Base-by-base conservation (phyloP, 2,888 invertebrate genomes). In the Diarsia rubi region DNA sequence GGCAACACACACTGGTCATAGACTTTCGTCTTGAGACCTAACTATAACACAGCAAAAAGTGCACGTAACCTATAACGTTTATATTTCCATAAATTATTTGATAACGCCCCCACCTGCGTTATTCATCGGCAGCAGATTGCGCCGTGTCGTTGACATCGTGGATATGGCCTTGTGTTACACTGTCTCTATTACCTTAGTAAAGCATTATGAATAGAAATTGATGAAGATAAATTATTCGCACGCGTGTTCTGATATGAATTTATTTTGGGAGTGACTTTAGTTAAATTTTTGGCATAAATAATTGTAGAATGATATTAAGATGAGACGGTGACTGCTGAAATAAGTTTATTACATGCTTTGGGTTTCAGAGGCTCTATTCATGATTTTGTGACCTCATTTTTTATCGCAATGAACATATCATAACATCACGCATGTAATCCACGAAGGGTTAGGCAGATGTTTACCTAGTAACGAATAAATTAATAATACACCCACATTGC, bases 111-210 rank as follows among this genome's bases (percentile, higher is more conserved):
- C 73, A 84, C 84, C 74, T 80, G 77, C 45, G 71, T 21, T 75
- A 59, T 71, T 80, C 84, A 84, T 81, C 80, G 62, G 75, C 44
- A 47, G 59, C 60, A 72, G 57, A 75, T 64, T 73, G 60, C 37
- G 31, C 16, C 37, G 84, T 78, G 86, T 86, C 88, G 84, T 87
- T 86, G 88, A 87, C 86, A 73, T 75, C 80, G 37, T 57, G 16
- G 8, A 27, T 19, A 31, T n/a, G 65, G 54, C 84, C 79, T 77
- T 75, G 84, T 24, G 9, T 27, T 42, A 24, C 11, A 70, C 31
- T 62, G 62, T 31, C 62, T 42, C 8, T 42, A 57, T 73, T 57
- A 62, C 69, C 27, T 59, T 44, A 44, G 2, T 60, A 45, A 16
- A 21, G 24, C 3, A 59, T 67, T 64, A 64, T 67, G 27, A 45